Evolutionary conservation across 2,113 vertebrate species (phyloP), one percentile per base, ranked within the genome.

Genomic region (Mobula birostris): DNA sequence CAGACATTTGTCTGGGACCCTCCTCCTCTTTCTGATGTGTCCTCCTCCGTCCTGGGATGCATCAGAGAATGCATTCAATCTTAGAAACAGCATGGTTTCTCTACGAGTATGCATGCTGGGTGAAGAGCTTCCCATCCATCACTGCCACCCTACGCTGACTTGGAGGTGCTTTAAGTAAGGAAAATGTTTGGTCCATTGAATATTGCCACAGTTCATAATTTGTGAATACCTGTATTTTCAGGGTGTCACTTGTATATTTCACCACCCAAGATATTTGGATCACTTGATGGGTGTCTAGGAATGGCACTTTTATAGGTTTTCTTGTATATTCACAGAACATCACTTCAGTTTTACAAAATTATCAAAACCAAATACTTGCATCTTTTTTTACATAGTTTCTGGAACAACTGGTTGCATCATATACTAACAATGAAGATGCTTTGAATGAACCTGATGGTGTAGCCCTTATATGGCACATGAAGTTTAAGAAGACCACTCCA

Each of bases 401-500:
- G 7, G 94, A 94, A 80, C n/a, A 92, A 63, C 63, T 94, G 79
- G 79, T 94, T 63, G 72, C 88, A 17, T 94, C 94, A 5, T 94
- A 94, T 19, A 94, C 79, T 68, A 94, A 92, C 29, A 94, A 94
- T 29, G 94, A 94, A 72, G 94, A 80, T 76, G 94, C 94, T 74
- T 80, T 85, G 56, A 82, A 94, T n/a, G 94, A 94, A 68, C 94
- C 94, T 24, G 94, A 94, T 6, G 94, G 94, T 29, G 94, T 94
- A 11, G 94, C 94, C 66, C 83, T 94, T 68, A 68, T 94, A 21
- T 94, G 94, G 94, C 92, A 94, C 15, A 94, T 94, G 94, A 94
- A 94, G 94, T 94, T 90, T 70, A 94, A 94, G 94, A 94, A 94
- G 83, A 85, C 94, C 94, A 92, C 94, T n/a, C 94, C 94, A 19